A percentile compares a stretch with the other conserved stretches of the same genome.
phyloP scores from a whole-genome alignment of 2,113 vertebrate genomes.

The Harpagus bidentatus region DNA sequence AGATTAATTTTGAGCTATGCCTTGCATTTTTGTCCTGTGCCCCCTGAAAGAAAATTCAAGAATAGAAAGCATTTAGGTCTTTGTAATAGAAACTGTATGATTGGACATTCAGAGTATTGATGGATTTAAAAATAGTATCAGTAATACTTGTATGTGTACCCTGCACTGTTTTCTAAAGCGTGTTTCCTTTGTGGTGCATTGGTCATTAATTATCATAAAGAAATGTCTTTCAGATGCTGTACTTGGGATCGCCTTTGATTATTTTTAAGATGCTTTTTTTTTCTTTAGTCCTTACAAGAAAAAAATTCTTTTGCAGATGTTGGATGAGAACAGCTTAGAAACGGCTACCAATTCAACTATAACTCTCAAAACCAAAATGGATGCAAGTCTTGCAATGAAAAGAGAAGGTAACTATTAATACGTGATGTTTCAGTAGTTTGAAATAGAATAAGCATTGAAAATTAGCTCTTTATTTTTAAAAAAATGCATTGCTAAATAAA shows the following conservation, averaged over 20 bases:
- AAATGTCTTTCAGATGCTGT: background rate
- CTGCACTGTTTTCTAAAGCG: background rate
- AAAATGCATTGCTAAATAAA: background rate
- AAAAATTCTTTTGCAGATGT: background rate
- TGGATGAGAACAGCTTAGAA: slow-evolving; percentile 66
- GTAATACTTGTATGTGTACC: background rate
- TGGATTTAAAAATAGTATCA: background rate
- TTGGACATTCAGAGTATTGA: background rate
- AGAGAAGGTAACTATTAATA: slow-evolving; percentile 59
- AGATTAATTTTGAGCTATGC: background rate
- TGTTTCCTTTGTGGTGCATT: rapidly evolving
- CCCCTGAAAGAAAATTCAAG: background rate
- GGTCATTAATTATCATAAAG: background rate
- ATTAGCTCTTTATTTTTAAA: background rate
- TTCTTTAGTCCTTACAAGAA: slow-evolving; percentile 38
- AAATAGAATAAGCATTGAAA: background rate
- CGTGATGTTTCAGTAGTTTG: background rate
- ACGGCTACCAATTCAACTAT: slow-evolving; percentile 39
- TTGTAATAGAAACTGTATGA: background rate
- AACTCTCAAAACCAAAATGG: slow-evolving; percentile 65
- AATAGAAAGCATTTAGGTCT: background rate
- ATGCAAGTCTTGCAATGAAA: slow-evolving; percentile 25
- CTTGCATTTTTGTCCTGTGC: background rate
- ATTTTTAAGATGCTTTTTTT: background rate
- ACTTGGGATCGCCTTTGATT: background rate